Conservation (phyloP, 2,113 vertebrate species). For the Dolichallabes microphthalmus region DNA sequence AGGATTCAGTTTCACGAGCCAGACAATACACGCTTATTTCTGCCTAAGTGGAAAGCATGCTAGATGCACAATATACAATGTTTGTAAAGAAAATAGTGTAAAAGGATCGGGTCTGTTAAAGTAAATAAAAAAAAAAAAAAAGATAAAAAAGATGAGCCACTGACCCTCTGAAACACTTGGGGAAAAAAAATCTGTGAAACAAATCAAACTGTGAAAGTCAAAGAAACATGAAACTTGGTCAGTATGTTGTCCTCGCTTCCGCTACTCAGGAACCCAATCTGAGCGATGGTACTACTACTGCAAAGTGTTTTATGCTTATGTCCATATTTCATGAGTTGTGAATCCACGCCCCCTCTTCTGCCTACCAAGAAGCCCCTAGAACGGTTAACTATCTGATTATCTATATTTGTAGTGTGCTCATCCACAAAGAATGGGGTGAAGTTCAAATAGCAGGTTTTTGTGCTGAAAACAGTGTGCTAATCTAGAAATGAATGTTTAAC, state of each 20-base stretch:
- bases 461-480: background rate
- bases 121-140: background rate
- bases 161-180: background rate
- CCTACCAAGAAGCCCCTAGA: background rate
- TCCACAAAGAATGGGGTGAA: background rate
- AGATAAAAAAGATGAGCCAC: background rate
- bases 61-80: background rate
- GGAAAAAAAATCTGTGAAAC: too few species aligned
- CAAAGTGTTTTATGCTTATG: background rate
- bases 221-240: background rate
- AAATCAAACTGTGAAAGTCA: background rate
- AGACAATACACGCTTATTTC: conserved; percentile 44
- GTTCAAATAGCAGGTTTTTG: background rate
- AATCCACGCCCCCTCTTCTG: background rate
- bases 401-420: background rate
- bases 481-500: background rate
- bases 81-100: background rate
- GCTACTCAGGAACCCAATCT: background rate
- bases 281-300: background rate
- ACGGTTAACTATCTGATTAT: too few species aligned
- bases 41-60: conserved; percentile 13
- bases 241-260: background rate
- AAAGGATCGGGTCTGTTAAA: background rate
- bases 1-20: conserved; percentile 59
- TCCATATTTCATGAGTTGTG: background rate